Conservation (phyloP, 2,888 invertebrate species). For the Limnephilus marmoratus region DNA sequence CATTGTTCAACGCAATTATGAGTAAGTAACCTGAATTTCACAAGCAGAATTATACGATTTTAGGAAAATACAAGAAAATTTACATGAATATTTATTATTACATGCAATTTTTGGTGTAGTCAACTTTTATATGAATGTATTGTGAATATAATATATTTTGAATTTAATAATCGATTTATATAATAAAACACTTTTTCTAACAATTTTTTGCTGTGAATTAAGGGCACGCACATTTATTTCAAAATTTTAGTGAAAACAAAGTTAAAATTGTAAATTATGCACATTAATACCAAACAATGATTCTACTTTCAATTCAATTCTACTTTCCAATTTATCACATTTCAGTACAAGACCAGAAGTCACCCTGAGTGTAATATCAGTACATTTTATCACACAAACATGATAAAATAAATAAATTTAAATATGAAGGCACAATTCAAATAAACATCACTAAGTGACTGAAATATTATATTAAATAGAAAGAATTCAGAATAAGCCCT, state of each 20-base stretch:
- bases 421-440: not conserved
- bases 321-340: not conserved
- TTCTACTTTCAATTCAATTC: not conserved
- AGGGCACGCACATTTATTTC: not conserved
- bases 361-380: not conserved
- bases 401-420: not conserved
- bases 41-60: not conserved
- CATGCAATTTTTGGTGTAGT: not conserved
- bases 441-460: not conserved
- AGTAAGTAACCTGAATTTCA: not conserved
- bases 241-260: not conserved
- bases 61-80: not conserved
- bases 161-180: too few relatives aligned
- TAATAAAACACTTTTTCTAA: too few relatives aligned
- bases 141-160: too few relatives aligned
- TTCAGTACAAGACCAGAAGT: not conserved
- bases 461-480: not conserved
- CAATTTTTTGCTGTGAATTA: not conserved
- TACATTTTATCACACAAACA: not conserved
- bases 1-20: not conserved
- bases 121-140: not conserved
- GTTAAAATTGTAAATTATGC: not conserved
- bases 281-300: not conserved
- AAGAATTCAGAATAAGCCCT: not conserved
- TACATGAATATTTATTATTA: not conserved